A percentile compares a stretch with the other conserved stretches of the same genome.
phyloP scores from a whole-genome alignment of 1,140 invertebrate species.

The Lepidurus couesii region DNA sequence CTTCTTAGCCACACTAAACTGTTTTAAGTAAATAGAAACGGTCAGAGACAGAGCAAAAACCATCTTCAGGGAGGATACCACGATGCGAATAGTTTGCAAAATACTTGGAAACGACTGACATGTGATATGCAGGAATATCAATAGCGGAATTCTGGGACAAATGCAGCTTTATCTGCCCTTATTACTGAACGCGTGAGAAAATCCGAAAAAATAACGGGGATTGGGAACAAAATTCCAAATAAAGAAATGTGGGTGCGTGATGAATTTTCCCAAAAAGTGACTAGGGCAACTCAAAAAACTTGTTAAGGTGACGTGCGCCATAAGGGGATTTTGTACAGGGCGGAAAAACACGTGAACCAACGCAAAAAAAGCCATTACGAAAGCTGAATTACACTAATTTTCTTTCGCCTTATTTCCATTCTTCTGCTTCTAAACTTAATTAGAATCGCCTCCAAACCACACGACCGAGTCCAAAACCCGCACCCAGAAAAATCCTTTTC shows the following conservation, averaged over 20 bases:
- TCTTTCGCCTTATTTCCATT: not conserved
- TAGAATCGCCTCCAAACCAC: not conserved
- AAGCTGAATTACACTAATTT: constrained; percentile 8
- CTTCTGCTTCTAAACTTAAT: not conserved
- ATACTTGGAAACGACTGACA: not conserved
- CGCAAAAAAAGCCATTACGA: not conserved
- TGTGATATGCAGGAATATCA: not conserved
- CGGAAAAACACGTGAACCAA: not conserved
- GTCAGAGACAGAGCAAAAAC: constrained; percentile 11
- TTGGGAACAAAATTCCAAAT: not conserved
- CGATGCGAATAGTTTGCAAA: not conserved
- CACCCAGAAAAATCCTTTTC: not conserved
- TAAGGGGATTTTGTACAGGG: not conserved
- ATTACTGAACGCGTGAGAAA: not conserved
- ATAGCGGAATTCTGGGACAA: not conserved
- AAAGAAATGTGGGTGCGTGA: not conserved
- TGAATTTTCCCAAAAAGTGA: constrained; percentile 4
- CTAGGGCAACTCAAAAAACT: constrained; percentile 3
- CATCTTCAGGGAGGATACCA: not conserved
- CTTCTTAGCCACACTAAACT: not conserved
- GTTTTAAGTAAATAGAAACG: constrained; percentile 8
- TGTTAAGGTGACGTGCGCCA: not conserved
- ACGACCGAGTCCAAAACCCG: not conserved
- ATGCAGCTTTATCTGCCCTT: not conserved
- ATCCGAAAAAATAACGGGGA: not conserved